These are phyloP conservation scores for Anser cygnoides DNA, from an alignment of 2,113 vertebrate genomes.

Conservation along the genomic window DNA sequence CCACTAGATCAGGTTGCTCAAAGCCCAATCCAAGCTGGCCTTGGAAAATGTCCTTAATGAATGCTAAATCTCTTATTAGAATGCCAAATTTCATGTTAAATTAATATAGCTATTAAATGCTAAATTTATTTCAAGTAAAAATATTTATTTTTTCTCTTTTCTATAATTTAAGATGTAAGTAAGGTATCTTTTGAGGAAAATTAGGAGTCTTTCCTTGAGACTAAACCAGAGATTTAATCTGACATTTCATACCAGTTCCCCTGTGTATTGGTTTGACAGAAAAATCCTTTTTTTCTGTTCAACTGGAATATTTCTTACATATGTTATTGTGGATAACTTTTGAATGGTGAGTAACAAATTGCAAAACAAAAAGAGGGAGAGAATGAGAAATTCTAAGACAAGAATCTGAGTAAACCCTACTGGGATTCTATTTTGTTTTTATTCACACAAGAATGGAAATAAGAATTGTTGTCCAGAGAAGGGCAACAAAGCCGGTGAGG, in stretches of 20 bases:
- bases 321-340: constrained; percentile 39
- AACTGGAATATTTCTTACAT: constrained; percentile 53
- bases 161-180: not conserved
- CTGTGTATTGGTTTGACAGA: constrained; percentile 42
- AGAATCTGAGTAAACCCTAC: constrained; percentile 49
- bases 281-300: constrained; percentile 32
- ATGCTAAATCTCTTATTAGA: not conserved
- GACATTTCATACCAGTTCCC: constrained; percentile 59
- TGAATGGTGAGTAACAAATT: constrained; percentile 49
- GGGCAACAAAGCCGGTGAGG: no score
- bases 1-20: no score
- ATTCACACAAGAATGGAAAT: constrained; percentile 39
- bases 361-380: constrained; percentile 57
- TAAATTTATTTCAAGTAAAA: not conserved
- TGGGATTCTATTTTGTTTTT: constrained; percentile 50
- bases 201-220: no score
- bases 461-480: not conserved
- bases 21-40: no score
- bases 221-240: constrained; percentile 36
- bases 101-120: not conserved
- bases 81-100: not conserved
- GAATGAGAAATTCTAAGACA: constrained; percentile 47
- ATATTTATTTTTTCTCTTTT: not conserved
- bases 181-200: not conserved
- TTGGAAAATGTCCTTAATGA: not conserved